Base-by-base conservation (phyloP, 2,888 invertebrate genomes). In the Euclidia mi region DNA sequence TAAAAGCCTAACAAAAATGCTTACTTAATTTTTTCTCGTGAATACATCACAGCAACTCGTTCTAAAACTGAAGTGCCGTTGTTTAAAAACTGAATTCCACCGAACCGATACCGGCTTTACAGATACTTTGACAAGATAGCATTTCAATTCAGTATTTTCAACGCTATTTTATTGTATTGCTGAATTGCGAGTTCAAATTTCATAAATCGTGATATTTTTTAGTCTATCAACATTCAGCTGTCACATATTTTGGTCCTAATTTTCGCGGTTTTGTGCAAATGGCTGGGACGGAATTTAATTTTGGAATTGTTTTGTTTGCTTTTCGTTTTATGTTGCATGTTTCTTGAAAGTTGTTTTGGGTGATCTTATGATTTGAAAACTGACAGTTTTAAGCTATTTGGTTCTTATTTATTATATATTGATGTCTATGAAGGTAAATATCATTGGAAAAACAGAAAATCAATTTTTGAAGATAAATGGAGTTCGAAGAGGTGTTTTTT, bases 71-170 rank as follows among this genome's bases (percentile, higher is more conserved):
- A 74, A 71, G 71, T 76, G 81, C 67, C 66, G 64, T 71, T 66
- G 65, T 78, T 65, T 69, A 61, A 76, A 84, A 82, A 85, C 82
- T 70, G 84, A 86, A 82, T 81, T 78, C 17, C 1, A 75, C 76
- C 47, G 68, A 69, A 62, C 49, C 58, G 56, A 59, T 55, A 58
- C 47, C 52, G 56, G 66, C 65, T 66, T 69, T 71, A 50, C 50
- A 45, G 38, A 48, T 64, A 60, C 44, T 59, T 46, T 56, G 58
- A 51, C 67, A 71, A 56, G 69, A 68, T 65, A 57, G 47, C 45
- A 46, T 57, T 71, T 48, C 52, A 52, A 57, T 57, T 14, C n/a
- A n/a, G n/a, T 25, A 56, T 52, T 56, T 69, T 46, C 46, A 49
- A 59, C 56, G 20, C 20, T 62, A 44, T 18, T 71, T 71, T 69